These are phyloP conservation scores for Nomada ruficornis DNA, from an alignment of 2,888 invertebrate genomes.

Conservation along the genomic window DNA sequence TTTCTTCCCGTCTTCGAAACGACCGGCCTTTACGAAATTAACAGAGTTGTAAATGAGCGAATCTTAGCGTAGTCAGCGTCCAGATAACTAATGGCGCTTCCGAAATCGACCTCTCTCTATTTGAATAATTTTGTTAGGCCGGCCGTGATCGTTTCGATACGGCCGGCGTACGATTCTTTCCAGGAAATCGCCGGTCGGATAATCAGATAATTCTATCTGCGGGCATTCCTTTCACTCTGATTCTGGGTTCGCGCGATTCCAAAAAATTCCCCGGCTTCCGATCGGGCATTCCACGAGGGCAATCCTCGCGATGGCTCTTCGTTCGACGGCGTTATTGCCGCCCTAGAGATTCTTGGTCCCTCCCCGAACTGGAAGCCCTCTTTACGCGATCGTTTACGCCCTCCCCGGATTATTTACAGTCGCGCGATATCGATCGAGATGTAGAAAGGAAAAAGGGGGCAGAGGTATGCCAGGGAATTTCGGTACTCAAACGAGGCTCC, in stretches of 20 bases:
- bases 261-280: conserved; percentile 29
- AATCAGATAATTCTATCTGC: conserved; percentile 21
- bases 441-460: conserved; percentile 38
- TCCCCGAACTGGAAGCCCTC: not conserved
- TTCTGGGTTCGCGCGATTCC: conserved; percentile 17
- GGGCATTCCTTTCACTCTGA: conserved; percentile 28
- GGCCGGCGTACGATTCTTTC: conserved; percentile 28
- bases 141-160: conserved; percentile 55
- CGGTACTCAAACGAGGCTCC: conserved; percentile 28
- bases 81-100: conserved; percentile 69
- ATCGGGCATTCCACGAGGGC: conserved; percentile 16
- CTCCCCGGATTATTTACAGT: conserved; percentile 75
- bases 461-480: conserved; percentile 51
- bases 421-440: conserved; percentile 73
- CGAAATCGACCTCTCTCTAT: conserved; percentile 67
- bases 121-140: conserved; percentile 73
- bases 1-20: conserved; percentile 14
- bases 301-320: too few relatives aligned
- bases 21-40: conserved; percentile 70
- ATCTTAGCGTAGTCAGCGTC: conserved; percentile 49
- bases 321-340: conserved; percentile 18
- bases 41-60: conserved; percentile 74
- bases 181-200: conserved; percentile 26
- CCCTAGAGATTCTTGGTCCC: not conserved
- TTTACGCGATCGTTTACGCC: conserved; percentile 67